Percentiles rank a stretch among this genome's conserved stretches.
These are phyloP conservation scores for Scaptomyza cyrtandrae DNA, from an alignment of 2,888 invertebrate genomes.

Conservation along the genomic window DNA sequence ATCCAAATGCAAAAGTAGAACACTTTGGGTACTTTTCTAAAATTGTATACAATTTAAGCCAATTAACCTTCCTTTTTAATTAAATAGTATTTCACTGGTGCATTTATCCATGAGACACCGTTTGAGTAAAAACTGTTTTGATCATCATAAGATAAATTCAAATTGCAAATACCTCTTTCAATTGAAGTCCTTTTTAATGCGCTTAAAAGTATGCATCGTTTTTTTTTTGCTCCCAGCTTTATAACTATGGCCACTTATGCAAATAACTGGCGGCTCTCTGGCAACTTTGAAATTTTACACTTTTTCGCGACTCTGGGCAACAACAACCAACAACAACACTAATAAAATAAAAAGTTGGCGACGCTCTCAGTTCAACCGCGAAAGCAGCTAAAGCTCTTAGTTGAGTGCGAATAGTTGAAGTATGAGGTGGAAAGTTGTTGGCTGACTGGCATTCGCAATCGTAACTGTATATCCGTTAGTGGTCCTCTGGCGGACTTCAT, in stretches of 20 bases:
- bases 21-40: too few relatives aligned
- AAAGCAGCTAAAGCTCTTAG: constrained; percentile 71
- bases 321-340: constrained; percentile 5
- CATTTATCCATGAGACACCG: constrained; percentile 23
- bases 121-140: constrained; percentile 12
- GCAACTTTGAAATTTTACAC: constrained; percentile 65
- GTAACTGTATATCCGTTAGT: constrained; percentile 24
- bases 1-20: background rate
- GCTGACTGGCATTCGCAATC: constrained; percentile 5
- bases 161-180: constrained; percentile 12
- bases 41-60: too few relatives aligned
- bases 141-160: background rate
- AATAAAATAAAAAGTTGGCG: constrained; percentile 32
- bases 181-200: constrained; percentile 60
- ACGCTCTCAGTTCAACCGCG: constrained; percentile 56
- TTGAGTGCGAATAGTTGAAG: background rate
- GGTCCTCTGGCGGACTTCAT: constrained; percentile 36
- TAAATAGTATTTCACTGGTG: background rate
- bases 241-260: constrained; percentile 77
- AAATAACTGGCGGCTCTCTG: constrained; percentile 67
- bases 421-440: constrained; percentile 12
- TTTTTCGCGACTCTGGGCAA: background rate
- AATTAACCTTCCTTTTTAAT: background rate
- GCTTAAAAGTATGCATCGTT: constrained; percentile 70
- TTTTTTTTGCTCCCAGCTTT: constrained; percentile 53